These are phyloP conservation scores for Lepus europaeus DNA, from an alignment of 2,113 vertebrate genomes.

Conservation along the genomic window DNA sequence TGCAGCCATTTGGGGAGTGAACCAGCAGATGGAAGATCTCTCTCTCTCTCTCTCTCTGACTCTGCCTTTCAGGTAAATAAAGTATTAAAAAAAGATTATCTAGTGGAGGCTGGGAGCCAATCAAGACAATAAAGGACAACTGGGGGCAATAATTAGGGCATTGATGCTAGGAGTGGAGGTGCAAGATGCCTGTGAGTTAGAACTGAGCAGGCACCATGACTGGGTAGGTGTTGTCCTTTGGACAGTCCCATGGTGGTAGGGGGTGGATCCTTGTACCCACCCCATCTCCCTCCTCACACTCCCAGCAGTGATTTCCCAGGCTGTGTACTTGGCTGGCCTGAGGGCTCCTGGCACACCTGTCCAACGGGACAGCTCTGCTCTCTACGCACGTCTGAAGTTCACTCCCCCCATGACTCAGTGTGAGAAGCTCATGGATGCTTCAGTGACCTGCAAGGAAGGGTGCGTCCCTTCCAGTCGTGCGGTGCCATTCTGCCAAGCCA, in stretches of 20 bases:
- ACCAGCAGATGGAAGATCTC: too few relatives aligned
- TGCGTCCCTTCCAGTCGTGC: background rate
- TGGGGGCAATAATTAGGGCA: background rate
- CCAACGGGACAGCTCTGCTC: constrained; percentile 23
- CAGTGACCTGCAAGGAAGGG: background rate
- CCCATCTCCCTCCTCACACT: background rate
- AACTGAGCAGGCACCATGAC: background rate
- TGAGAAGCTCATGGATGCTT: constrained; percentile 31
- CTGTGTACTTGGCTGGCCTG: background rate
- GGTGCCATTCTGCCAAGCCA: background rate
- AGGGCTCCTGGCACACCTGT: background rate
- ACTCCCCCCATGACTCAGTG: constrained; percentile 47
- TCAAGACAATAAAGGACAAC: background rate
- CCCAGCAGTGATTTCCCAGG: background rate
- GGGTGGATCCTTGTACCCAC: background rate
- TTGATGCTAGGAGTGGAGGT: background rate
- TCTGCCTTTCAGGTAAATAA: too few relatives aligned
- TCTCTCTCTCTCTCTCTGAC: too few relatives aligned
- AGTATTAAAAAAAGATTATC: background rate
- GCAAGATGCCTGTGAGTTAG: background rate
- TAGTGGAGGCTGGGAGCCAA: background rate
- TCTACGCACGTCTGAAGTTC: constrained; percentile 29
- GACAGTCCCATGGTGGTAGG: background rate
- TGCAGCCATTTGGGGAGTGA: too few relatives aligned
- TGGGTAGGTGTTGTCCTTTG: background rate